A percentile compares a stretch with the other conserved stretches of the same genome.
phyloP scores from a whole-genome alignment of 2,888 invertebrate genomes.

The Diachrysia chrysitis region DNA sequence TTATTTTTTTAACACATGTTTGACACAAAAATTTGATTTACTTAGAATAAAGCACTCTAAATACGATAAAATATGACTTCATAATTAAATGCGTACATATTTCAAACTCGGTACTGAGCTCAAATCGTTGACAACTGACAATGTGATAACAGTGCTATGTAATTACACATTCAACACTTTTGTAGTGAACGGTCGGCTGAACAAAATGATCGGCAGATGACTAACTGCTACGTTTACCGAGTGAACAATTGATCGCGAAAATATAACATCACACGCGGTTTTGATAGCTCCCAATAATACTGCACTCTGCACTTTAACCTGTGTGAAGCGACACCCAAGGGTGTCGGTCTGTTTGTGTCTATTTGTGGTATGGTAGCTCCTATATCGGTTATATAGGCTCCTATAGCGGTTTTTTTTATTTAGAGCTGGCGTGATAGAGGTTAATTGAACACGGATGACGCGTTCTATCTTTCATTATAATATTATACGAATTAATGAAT shows the following conservation, averaged over 20 bases:
- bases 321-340: too few species aligned
- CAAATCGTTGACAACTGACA: constrained; percentile 57
- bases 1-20: too few species aligned
- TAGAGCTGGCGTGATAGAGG: too few species aligned
- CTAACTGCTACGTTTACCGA: constrained; percentile 53
- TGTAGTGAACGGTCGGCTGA: constrained; percentile 67
- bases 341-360: too few species aligned
- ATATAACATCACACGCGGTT: constrained; percentile 39
- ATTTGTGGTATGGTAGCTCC: too few species aligned
- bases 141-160: constrained; percentile 61
- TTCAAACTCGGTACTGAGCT: constrained; percentile 11
- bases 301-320: neutral
- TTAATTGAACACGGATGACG: too few species aligned
- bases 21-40: too few species aligned
- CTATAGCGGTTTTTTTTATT: too few species aligned
- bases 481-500: too few species aligned
- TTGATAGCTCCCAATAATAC: constrained; percentile 31
- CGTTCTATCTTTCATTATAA: too few species aligned
- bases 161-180: constrained; percentile 72
- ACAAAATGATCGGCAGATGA: constrained; percentile 65
- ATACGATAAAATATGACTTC: neutral
- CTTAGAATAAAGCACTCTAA: neutral
- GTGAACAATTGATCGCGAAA: constrained; percentile 31
- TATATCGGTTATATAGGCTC: too few species aligned
- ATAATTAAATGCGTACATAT: constrained; percentile 12